Evolutionary conservation across 2,113 vertebrate genomes (phyloP).

Genomic region (Thunnus thynnus): DNA sequence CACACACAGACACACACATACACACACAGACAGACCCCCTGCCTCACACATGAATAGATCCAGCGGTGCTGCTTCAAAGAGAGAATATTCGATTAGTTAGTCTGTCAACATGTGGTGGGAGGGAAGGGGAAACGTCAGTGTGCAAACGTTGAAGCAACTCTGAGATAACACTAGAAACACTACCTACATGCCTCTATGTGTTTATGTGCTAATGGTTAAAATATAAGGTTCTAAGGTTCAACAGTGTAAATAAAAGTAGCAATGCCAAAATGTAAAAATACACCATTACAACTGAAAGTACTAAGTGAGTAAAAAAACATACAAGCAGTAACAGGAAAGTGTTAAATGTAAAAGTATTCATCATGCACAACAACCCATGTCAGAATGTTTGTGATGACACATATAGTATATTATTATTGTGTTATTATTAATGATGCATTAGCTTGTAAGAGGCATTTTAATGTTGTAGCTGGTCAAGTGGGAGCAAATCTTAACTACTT

Average conservation of each 20-base stretch:
- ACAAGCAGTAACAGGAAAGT: no score
- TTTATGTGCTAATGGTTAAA: not conserved
- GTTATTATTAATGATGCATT: not conserved
- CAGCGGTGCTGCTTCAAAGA: conserved; percentile 72
- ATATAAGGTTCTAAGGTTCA: no score
- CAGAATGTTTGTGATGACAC: no score
- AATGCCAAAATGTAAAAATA: not conserved
- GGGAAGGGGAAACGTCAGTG: conserved; percentile 45
- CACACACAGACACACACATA: conserved; percentile 19
- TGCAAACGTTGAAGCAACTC: conserved; percentile 27
- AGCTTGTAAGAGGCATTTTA: not conserved
- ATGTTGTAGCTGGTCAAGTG: not conserved
- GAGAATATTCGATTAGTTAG: conserved; percentile 78
- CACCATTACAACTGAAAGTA: not conserved
- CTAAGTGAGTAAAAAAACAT: no score
- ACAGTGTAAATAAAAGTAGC: not conserved
- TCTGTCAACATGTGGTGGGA: conserved; percentile 65
- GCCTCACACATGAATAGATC: conserved; percentile 70
- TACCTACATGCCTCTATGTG: conserved; percentile 7
- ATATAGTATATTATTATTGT: no score
- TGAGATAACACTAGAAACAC: conserved; percentile 45
- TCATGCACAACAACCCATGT: no score
- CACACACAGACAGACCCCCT: conserved; percentile 42
- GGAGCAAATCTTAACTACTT: not conserved
- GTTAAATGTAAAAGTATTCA: no score